phyloP scores from a whole-genome alignment of 1,140 invertebrate genomes.

The Ostrea edulis region DNA sequence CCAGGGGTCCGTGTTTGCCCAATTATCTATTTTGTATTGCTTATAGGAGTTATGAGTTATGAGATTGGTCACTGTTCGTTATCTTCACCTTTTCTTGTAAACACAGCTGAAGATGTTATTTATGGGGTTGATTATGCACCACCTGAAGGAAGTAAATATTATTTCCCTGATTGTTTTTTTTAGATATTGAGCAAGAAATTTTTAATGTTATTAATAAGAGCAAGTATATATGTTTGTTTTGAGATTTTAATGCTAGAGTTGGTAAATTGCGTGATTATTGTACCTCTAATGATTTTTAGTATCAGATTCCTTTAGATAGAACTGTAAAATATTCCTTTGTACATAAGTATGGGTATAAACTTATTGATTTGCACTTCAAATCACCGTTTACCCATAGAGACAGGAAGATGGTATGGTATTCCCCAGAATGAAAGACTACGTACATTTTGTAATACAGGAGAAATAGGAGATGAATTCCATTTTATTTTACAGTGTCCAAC shows the following conservation, averaged over 20 bases:
- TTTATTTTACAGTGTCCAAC: too few species aligned
- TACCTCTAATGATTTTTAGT: neutral
- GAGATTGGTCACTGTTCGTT: too few species aligned
- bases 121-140: neutral
- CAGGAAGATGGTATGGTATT: too few species aligned
- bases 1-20: too few species aligned
- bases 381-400: too few species aligned
- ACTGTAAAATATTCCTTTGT: neutral
- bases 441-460: too few species aligned
- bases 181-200: neutral
- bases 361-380: neutral
- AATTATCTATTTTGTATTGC: too few species aligned
- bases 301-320: neutral
- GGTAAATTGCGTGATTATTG: neutral
- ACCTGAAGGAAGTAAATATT: constrained; percentile 13
- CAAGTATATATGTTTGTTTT: neutral
- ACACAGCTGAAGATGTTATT: neutral
- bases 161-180: neutral
- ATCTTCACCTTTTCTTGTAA: neutral
- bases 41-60: too few species aligned
- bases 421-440: too few species aligned
- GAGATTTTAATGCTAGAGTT: neutral
- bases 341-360: neutral
- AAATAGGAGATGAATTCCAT: too few species aligned
- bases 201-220: neutral